Percentiles rank a stretch among this genome's conserved stretches.
phyloP scores from a whole-genome alignment of 53 echinoderm and acorn worm genomes.

The Glandiceps talaboti region DNA sequence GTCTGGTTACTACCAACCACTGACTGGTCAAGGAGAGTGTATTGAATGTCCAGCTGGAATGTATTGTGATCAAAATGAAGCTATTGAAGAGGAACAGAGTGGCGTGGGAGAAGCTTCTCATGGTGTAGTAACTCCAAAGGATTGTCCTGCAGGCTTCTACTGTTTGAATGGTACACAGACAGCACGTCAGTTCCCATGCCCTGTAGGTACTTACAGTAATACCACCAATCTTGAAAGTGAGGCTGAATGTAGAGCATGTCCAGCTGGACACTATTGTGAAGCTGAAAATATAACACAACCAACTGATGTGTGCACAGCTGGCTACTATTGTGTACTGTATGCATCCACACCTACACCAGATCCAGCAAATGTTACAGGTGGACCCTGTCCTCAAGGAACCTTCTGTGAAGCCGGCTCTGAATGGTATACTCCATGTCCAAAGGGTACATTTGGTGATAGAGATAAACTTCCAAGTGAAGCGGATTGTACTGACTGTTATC shows the following conservation, averaged over 20 bases:
- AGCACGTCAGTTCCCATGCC: constrained; percentile 73
- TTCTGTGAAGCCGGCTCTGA: constrained; percentile 81
- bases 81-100: constrained; percentile 89
- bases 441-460: constrained; percentile 78
- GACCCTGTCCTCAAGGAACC: constrained; percentile 90
- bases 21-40: constrained; percentile 67
- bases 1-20: constrained; percentile 83
- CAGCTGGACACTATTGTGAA: constrained; percentile 90
- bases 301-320: constrained; percentile 57
- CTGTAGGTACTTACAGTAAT: constrained; percentile 90
- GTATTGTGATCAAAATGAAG: constrained; percentile 95
- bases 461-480: constrained; percentile 54
- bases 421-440: constrained; percentile 75
- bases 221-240: constrained; percentile 59
- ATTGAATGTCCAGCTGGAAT: constrained; percentile 71
- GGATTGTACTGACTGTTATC: constrained; percentile 78
- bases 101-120: constrained; percentile 81
- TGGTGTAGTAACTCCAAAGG: constrained; percentile 94
- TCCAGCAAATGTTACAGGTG: constrained; percentile 61
- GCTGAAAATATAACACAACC: constrained; percentile 80
- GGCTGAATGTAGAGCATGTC: constrained; percentile 60
- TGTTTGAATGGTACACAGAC: constrained; percentile 93
- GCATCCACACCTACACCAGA: constrained; percentile 76
- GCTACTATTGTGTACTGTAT: constrained; percentile 79
- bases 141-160: constrained; percentile 95